phyloP scores from a whole-genome alignment of 30 jellyfish, hydroid and myxozoan species.

The Hydra vulgaris region DNA sequence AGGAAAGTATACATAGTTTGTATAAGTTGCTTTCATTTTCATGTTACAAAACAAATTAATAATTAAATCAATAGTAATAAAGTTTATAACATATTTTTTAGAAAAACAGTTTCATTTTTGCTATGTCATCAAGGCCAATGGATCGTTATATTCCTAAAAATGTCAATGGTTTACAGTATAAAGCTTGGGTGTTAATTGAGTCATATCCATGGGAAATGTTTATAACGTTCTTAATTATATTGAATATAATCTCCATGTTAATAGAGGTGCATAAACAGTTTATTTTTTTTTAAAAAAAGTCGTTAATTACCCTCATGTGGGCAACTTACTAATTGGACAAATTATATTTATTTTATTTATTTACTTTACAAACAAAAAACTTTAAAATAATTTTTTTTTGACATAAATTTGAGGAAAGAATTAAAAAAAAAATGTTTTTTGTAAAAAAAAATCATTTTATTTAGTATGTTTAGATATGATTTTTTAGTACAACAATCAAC shows the following conservation, averaged over 20 bases:
- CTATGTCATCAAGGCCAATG: slow-evolving; percentile 49
- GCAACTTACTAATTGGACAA: too few relatives aligned
- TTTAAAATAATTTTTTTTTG: too few relatives aligned
- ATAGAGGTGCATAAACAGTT: slow-evolving; percentile 17
- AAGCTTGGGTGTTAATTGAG: slow-evolving; percentile 46
- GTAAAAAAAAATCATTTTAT: neutral
- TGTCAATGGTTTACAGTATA: slow-evolving; percentile 37
- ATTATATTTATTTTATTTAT: too few relatives aligned
- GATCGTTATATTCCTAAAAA: slow-evolving; percentile 50
- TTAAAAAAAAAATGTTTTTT: neutral
- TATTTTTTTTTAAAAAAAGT: neutral
- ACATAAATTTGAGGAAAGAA: too few relatives aligned
- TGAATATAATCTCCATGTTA: slow-evolving; percentile 40
- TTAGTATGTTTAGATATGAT: too few relatives aligned
- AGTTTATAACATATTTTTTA: too few relatives aligned
- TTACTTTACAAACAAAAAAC: too few relatives aligned
- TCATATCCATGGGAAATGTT: slow-evolving; percentile 36
- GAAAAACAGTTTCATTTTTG: slow-evolving; percentile 50
- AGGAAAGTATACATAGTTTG: too few relatives aligned
- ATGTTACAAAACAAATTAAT: too few relatives aligned
- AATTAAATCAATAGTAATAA: too few relatives aligned
- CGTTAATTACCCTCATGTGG: neutral
- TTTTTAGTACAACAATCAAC: slow-evolving; percentile 32
- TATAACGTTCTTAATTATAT: slow-evolving; percentile 40
- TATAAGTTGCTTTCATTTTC: too few relatives aligned